Base-by-base conservation (phyloP, 2,113 vertebrate genomes). In the Ciconia maguari region DNA sequence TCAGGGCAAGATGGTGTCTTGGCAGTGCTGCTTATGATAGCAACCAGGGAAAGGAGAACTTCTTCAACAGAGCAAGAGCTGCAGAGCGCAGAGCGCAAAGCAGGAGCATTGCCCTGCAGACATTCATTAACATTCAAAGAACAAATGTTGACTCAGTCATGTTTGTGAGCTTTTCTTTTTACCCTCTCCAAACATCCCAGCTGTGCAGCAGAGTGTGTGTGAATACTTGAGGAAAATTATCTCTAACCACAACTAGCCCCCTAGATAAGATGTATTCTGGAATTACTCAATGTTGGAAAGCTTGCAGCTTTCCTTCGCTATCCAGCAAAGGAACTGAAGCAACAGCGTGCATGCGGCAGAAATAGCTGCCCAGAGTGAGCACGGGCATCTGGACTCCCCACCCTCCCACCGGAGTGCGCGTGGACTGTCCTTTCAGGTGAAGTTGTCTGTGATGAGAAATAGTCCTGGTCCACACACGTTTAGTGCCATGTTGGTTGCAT, bases 151-250 rank as follows among this genome's bases (percentile, higher is more conserved):
- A 91, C 83, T 95, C 92, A 87, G 58, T 46, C 4, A 0, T 89
- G 80, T 95, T 89, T 89, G 87, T 89, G 54, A 94, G 61, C 41
- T 92, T 95, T 91, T 92, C 90, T 96, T 96, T 96, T 84, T 89
- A 92, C 72, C 80, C 62, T 89, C 57, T 91, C 80, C 83, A 95
- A 93, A 94, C 65, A 82, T 72, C 92, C 65, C 96, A 95, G 91
- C 86, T 95, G 92, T 82, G 79, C 57, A 83, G 61, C 66, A 92
- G 62, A 62, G 17, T 22, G 49, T 93, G 78, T 90, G 84, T 48
- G 74, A 95, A 82, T 87, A 57, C 77, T 79, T 61, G 77, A 92
- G 52, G 66, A 72, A 92, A 93, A 92, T 89, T 92, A 72, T 85
- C 82, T 91, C 66, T 69, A 80, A 60, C 87, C 46, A 1, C 74